Evolutionary conservation across 2,113 vertebrate genomes (phyloP).

Genomic region (Tauraco erythrolophus): DNA sequence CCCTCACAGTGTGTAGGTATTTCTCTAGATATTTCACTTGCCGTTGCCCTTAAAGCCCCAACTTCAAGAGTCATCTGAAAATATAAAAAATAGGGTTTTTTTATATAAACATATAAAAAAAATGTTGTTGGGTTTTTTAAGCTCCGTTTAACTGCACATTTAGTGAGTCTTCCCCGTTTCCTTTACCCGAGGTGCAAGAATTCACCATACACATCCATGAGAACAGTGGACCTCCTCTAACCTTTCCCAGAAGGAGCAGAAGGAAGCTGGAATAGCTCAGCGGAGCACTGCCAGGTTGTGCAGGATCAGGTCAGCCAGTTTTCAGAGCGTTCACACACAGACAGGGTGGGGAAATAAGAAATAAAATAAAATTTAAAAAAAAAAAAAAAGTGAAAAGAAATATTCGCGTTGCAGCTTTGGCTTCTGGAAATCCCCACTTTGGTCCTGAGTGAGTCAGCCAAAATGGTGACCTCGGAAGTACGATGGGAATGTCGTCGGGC

Average conservation of each 20-base stretch:
- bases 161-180: background rate
- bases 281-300: background rate
- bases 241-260: background rate
- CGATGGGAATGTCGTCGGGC: background rate
- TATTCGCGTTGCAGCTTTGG: background rate
- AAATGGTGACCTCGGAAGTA: slow-evolving; percentile 21
- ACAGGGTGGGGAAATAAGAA: rapidly evolving
- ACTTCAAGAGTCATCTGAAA: background rate
- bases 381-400: background rate
- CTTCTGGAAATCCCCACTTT: background rate
- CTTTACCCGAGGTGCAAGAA: background rate
- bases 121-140: rapidly evolving
- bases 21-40: background rate
- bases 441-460: background rate
- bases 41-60: background rate
- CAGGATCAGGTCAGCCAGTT: background rate
- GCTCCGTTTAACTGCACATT: background rate
- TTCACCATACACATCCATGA: rapidly evolving
- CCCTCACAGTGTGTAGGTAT: background rate
- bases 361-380: background rate
- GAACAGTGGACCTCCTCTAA: background rate
- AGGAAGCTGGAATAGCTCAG: background rate
- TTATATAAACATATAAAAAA: no score
- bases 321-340: background rate
- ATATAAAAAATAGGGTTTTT: rapidly evolving